phyloP scores from a whole-genome alignment of 2,113 vertebrate genomes.

The Puffinus mauretanicus region DNA sequence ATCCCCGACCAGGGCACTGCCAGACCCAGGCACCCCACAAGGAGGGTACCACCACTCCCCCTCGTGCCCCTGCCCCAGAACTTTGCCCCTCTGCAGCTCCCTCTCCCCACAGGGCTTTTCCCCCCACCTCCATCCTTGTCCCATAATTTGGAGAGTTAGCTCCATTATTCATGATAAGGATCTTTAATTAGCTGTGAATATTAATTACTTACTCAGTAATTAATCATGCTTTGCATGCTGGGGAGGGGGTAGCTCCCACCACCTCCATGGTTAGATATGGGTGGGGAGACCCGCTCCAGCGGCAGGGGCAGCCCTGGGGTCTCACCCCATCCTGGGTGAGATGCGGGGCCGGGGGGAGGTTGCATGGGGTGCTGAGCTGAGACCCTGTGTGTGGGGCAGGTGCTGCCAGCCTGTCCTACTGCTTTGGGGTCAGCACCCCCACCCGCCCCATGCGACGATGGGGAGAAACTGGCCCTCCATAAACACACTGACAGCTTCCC shows the following conservation, averaged over 20 bases:
- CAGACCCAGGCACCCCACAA: not conserved
- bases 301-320: not conserved
- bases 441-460: accelerated
- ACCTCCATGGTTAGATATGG: not conserved
- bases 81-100: not conserved
- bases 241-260: not conserved
- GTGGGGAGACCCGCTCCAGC: not conserved
- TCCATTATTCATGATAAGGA: conserved; percentile 65
- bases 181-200: conserved; percentile 75
- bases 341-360: accelerated
- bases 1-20: not conserved
- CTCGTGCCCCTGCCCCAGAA: not conserved
- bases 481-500: not conserved
- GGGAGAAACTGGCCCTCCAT: not conserved
- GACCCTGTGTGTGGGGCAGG: not conserved
- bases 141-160: conserved; percentile 42
- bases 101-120: not conserved
- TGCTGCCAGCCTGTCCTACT: not conserved
- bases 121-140: not conserved
- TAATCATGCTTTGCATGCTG: conserved; percentile 61
- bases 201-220: conserved; percentile 68
- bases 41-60: not conserved
- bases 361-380: not conserved
- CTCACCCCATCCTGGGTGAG: not conserved
- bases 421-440: not conserved